Evolutionary conservation across 2,888 invertebrate genomes (phyloP).

Genomic region (Phyto melanocephala): DNA sequence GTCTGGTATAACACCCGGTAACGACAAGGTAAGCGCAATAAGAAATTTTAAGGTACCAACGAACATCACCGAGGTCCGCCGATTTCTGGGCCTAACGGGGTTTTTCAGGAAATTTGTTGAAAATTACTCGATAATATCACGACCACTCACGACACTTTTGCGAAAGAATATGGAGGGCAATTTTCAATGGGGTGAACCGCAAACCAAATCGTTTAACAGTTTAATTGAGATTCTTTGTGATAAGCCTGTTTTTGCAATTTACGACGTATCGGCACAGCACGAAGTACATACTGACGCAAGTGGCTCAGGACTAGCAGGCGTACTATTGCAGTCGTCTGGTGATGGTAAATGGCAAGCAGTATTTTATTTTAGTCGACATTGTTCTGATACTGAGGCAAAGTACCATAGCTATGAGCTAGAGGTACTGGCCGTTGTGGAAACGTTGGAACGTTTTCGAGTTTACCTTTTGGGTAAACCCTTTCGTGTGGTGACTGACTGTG

Average conservation of each 20-base stretch:
- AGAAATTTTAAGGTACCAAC: conserved; percentile 33
- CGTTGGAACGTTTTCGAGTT: conserved; percentile 60
- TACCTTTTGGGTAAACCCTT: conserved; percentile 51
- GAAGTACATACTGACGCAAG: conserved; percentile 65
- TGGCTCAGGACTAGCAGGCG: conserved; percentile 59
- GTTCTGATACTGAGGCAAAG: conserved; percentile 46
- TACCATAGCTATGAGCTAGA: conserved; percentile 63
- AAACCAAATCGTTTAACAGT: conserved; percentile 40
- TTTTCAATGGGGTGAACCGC: conserved; percentile 12
- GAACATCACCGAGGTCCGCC: conserved; percentile 46
- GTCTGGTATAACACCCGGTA: conserved; percentile 1
- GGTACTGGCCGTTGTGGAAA: conserved; percentile 61
- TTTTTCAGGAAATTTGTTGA: conserved; percentile 63
- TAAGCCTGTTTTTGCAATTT: conserved; percentile 49
- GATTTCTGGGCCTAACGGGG: conserved; percentile 58
- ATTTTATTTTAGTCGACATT: conserved; percentile 62
- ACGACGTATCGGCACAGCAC: conserved; percentile 46
- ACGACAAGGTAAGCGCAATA: conserved; percentile 6
- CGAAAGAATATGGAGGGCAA: not conserved
- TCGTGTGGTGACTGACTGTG: conserved; percentile 37
- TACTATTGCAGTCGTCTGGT: conserved; percentile 54
- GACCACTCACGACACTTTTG: conserved; percentile 23
- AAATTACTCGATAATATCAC: conserved; percentile 44
- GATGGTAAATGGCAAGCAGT: conserved; percentile 54
- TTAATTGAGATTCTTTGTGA: conserved; percentile 28